Evolutionary conservation across 1,140 invertebrate species (phyloP), one percentile per base, ranked within the genome.

Genomic region (Drosophila pruinosa): DNA sequence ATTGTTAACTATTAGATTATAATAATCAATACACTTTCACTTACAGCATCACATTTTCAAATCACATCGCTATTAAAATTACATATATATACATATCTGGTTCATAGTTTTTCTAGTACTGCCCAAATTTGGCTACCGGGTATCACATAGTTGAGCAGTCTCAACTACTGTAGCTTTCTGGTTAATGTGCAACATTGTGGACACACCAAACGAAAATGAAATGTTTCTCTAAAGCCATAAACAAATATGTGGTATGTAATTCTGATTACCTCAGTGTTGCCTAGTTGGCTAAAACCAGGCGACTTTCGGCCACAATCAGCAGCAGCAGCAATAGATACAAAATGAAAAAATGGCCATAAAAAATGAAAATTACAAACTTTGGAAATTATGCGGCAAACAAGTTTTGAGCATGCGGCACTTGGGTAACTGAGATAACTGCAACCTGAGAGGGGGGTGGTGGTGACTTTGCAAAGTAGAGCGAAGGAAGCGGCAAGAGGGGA

Each of bases 331-430:
- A 43, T 36, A 48, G 17, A 39, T 12, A 36, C 2, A 5, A 2
- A 7, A 2, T 15, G 12, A 17, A 39, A 45, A 75, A 63, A 81
- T 80, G 72, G 50, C 65, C 58, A 76, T 61, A 78, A 74, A 75
- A 76, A 78, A 64, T 79, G 73, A 81, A 80, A 80, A 80, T 80
- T 77, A 69, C 78, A 81, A n/a, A 76, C 65, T 77, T 81, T 80
- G 68, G 68, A 80, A 81, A 80, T 76, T 81, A 80, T 76, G 72
- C 52, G 50, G 78, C 77, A 80, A 81, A 80, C 78, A 34, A 77
- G 78, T 80, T 81, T 81, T 48, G 28, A 58, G 38, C 56, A 70
- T 65, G 58, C 61, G 17, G 48, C 41, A 54, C 21, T 48, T 28
- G 48, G 19, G 48, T 12, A 26, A 41, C 59, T 26, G 15, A 45